Conservation (phyloP, 2,113 vertebrate species). For the Odobenus rosmarus region DNA sequence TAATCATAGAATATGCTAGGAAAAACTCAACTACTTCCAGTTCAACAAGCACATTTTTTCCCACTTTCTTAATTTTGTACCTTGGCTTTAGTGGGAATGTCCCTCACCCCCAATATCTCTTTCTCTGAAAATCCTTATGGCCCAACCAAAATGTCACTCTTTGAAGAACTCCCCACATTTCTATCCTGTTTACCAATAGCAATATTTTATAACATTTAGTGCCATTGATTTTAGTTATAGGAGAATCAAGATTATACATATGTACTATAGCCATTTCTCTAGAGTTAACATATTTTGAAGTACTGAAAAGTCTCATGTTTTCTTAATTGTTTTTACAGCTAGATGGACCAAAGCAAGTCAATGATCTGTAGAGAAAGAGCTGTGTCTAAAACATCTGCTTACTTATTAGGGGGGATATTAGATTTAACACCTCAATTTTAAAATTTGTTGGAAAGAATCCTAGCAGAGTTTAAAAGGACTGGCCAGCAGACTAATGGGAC, state of each 20-base stretch:
- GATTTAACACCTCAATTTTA: slow-evolving; percentile 41
- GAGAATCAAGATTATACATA: not conserved
- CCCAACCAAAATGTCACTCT: not conserved
- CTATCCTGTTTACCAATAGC: not conserved
- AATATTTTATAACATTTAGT: not conserved
- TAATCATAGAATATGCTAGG: not conserved
- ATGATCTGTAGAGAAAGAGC: not conserved
- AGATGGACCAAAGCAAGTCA: slow-evolving; percentile 13
- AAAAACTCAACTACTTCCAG: not conserved
- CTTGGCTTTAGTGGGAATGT: not conserved
- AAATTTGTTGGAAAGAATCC: slow-evolving; percentile 51
- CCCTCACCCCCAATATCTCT: not conserved
- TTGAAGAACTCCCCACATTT: not conserved
- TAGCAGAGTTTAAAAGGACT: slow-evolving; percentile 34
- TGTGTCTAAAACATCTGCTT: slow-evolving; percentile 53
- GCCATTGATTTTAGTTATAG: not conserved
- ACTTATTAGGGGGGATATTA: slow-evolving; percentile 29
- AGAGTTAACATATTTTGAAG: not conserved
- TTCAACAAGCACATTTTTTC: not conserved
- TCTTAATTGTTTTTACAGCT: slow-evolving; percentile 51
- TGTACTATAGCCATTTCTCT: not conserved
- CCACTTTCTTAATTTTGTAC: not conserved
- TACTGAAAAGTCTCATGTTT: slow-evolving; percentile 11
- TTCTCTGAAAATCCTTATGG: not conserved
- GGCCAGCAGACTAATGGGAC: slow-evolving; percentile 58